Conservation (phyloP, 2,797 vertebrate genomes). For the Xenentodon cancila region DNA sequence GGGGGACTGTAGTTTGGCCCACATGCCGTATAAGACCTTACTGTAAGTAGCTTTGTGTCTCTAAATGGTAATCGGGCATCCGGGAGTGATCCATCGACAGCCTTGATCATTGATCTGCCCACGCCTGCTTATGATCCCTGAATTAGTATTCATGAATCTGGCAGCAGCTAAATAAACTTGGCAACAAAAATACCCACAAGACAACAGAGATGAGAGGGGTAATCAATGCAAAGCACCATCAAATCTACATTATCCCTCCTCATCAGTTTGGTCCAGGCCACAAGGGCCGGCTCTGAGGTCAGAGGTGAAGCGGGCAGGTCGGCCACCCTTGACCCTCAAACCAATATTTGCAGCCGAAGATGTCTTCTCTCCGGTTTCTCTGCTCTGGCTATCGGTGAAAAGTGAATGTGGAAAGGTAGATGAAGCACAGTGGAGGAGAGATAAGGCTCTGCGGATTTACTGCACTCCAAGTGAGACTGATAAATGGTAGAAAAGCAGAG, state of each 20-base stretch:
- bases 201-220: conserved; percentile 77
- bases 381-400: conserved; percentile 11
- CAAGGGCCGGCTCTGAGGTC: conserved; percentile 80
- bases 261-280: conserved; percentile 87
- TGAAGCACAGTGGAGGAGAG: conserved; percentile 52
- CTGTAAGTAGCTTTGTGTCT: conserved; percentile 15
- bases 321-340: conserved; percentile 92
- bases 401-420: conserved; percentile 40
- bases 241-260: conserved; percentile 98
- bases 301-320: conserved; percentile 92
- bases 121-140: conserved; percentile 89
- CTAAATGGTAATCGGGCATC: conserved; percentile 51
- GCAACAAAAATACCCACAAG: conserved; percentile 85
- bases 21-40: not conserved
- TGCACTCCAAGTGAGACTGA: conserved; percentile 67
- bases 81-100: conserved; percentile 82
- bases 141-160: conserved; percentile 99
- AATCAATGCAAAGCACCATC: conserved; percentile 97
- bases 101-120: conserved; percentile 81
- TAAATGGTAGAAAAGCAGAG: conserved; percentile 43
- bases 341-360: conserved; percentile 85
- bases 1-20: not conserved
- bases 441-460: conserved; percentile 70
- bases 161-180: conserved; percentile 96
- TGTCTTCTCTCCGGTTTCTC: conserved; percentile 61